Evolutionary conservation across 1,140 invertebrate genomes (phyloP), one percentile per base, ranked within the genome.

Genomic region (Cydia fagiglandana): DNA sequence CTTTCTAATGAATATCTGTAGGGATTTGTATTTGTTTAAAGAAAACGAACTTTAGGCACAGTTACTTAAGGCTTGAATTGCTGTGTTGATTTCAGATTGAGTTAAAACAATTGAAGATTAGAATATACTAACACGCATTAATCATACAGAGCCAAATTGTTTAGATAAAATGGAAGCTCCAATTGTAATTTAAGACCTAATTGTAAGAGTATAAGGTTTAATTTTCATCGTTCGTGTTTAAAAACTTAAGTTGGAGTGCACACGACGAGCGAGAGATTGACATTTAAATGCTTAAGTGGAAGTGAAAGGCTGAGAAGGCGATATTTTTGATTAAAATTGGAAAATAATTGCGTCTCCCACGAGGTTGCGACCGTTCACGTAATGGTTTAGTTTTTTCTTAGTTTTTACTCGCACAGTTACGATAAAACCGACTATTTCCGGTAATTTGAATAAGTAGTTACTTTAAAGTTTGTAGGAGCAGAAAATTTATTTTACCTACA

Each of bases 281-380:
- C 90, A 91, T 91, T 89, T 91, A 91, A 91, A 91, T 90, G 82
- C 82, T 87, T 88, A 90, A 90, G 88, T 90, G 87, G 88, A 91
- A 88, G 90, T 88, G 90, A 91, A 91, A 91, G 85, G 84, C 81
- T 84, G 80, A 82, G 81, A 84, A 84, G 84, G 86, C 81, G 84
- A 89, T 88, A 88, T 90, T 91, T 91, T 91, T 90, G 89, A 91
- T 91, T 90, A 91, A 91, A 91, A 91, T 91, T 90, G 88, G 87
- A 91, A 90, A 89, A 91, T 91, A 91, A 91, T 91, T 89, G 88
- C 87, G 87, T 90, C 88, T 91, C 90, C 88, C 90, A 91, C 88
- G 90, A 86, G 82, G 82, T 79, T 86, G 82, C 70, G 80, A 81
- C 79, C 73, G 77, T 83, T 81, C 79, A 79, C 73, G 81, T 89